Evolutionary conservation across 2,888 invertebrate species (phyloP), one percentile per base, ranked within the genome.

Genomic region (Heliconius erato): DNA sequence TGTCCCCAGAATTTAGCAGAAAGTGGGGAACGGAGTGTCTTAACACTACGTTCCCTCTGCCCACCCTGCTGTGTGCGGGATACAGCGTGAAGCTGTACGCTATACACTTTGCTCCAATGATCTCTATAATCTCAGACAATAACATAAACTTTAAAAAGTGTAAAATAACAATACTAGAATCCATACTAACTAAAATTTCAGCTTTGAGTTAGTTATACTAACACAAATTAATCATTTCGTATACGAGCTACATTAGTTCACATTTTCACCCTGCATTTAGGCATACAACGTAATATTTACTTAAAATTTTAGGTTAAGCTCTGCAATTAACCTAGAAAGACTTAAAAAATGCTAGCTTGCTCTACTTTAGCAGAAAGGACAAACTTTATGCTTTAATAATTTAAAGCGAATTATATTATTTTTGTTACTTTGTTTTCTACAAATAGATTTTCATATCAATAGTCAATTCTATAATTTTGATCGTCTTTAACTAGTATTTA

Each of bases 301-400:
- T 74, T 80, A 78, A 80, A 83, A 80, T 77, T 80, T 83, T 54
- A 77, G 77, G 82, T 83, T 80, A 80, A 77, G 80, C 80, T 78
- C 54, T 28, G 77, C 81, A 83, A 83, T 83, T 81, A 81, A 81
- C 76, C 81, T 79, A 81, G 81, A 81, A 79, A 79, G 44, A 72
- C 26, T 79, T 68, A 67, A 76, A 79, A 84, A 68, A 67, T 77
- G 49, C 68, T 78, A 44, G 79, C 35, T 32, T 71, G 80, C 80
- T 82, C 71, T 68, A 82, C 49, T 79, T 79, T 77, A 77, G 67
- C 63, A 68, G 65, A 83, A 80, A 79, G 74, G 82, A 79, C 68
- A 72, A 63, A 44, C 19, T 79, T 71, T 74, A 72, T 40, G 12
- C 54, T 76, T 78, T 77, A 49, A 28, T 67, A 44, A 78, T 32